These are phyloP conservation scores for Poicephalus meyeri DNA, from an alignment of 2,113 vertebrate genomes.

Conservation along the genomic window DNA sequence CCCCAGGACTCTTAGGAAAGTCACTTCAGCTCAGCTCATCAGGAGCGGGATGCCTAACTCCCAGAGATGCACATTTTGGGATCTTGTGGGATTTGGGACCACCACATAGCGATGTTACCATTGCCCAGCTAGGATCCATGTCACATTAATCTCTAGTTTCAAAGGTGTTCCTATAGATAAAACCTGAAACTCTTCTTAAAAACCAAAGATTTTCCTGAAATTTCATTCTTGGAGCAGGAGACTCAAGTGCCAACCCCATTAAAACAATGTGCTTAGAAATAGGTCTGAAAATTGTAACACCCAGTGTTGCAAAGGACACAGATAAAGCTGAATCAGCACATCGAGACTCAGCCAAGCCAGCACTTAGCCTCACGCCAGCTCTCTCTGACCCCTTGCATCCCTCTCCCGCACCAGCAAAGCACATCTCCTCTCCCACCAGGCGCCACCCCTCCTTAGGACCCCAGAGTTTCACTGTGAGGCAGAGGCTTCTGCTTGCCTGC, in stretches of 20 bases:
- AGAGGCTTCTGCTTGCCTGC: not conserved
- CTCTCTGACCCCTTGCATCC: accelerated
- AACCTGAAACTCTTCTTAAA: not conserved
- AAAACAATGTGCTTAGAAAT: not conserved
- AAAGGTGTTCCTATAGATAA: accelerated
- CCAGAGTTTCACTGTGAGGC: not conserved
- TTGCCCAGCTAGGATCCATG: accelerated
- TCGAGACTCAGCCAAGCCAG: not conserved
- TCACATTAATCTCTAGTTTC: not conserved
- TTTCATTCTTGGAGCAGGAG: not conserved
- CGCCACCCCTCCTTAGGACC: not conserved
- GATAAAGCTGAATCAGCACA: not conserved
- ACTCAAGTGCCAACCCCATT: not conserved
- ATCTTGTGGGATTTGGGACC: not conserved
- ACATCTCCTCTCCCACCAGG: not conserved
- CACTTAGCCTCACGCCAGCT: accelerated
- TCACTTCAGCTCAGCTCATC: not conserved
- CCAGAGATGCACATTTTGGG: not conserved
- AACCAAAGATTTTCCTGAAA: not conserved
- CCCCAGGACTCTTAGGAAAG: not conserved
- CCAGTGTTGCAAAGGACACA: not conserved
- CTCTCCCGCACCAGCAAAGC: not conserved
- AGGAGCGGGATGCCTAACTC: not conserved
- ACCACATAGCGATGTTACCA: accelerated
- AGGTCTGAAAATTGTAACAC: not conserved